Evolutionary conservation across 2,113 vertebrate genomes (phyloP).

Genomic region (Chitala chitala): DNA sequence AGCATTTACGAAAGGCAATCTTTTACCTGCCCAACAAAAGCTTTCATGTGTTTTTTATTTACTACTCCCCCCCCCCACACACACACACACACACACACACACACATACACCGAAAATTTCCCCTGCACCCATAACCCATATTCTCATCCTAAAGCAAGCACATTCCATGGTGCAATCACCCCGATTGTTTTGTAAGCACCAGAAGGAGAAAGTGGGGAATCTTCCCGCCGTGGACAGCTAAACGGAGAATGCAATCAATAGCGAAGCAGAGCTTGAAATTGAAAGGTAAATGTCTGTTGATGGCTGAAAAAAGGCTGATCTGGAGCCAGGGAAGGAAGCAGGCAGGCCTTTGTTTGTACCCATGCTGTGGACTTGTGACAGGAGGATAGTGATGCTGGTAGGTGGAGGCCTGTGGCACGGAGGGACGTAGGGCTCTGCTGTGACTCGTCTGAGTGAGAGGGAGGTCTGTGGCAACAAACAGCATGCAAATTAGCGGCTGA

Average conservation of each 20-base stretch:
- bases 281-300: conserved; percentile 28
- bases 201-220: background rate
- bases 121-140: too few relatives aligned
- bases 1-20: conserved; percentile 25
- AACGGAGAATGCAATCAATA: conserved; percentile 25
- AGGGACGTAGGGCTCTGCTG: too few relatives aligned
- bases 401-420: too few relatives aligned
- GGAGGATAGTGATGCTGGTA: background rate
- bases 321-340: conserved; percentile 9
- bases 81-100: too few relatives aligned
- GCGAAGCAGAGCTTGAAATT: conserved; percentile 23
- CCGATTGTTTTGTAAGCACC: conserved; percentile 17
- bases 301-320: conserved; percentile 2
- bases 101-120: too few relatives aligned
- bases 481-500: too few relatives aligned
- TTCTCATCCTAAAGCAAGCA: conserved; percentile 2
- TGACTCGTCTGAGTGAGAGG: too few relatives aligned
- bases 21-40: conserved; percentile 16
- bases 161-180: conserved; percentile 11
- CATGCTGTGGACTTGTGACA: conserved; percentile 6
- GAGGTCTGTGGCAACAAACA: too few relatives aligned
- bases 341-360: conserved; percentile 20
- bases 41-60: background rate
- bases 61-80: too few relatives aligned
- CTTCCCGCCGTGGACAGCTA: conserved; percentile 4